phyloP scores from a whole-genome alignment of 1,140 invertebrate genomes.

The Hypsibius dujardini region DNA sequence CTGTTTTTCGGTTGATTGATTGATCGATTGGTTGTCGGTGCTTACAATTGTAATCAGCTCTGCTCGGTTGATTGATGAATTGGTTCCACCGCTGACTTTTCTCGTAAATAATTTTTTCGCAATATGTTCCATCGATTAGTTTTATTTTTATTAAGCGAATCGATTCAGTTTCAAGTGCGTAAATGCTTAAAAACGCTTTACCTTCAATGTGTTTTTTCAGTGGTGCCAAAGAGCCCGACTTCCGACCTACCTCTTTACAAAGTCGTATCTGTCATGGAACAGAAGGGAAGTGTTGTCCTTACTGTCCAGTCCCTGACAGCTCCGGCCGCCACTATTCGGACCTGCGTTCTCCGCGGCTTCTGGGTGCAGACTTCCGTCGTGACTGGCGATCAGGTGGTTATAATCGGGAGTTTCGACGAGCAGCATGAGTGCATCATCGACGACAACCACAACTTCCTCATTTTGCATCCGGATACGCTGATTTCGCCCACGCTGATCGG shows the following conservation, averaged over 20 bases:
- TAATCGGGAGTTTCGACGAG: constrained; percentile 5
- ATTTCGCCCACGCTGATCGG: constrained; percentile 4
- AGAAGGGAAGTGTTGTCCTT: background rate
- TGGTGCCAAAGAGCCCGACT: constrained; percentile 1
- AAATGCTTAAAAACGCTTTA: too few relatives aligned
- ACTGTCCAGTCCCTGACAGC: background rate
- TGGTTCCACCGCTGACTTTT: too few relatives aligned
- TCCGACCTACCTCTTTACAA: constrained; percentile 1
- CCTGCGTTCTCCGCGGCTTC: background rate
- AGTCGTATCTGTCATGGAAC: background rate
- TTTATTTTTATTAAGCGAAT: too few relatives aligned
- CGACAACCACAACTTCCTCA: background rate
- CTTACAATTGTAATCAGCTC: too few relatives aligned
- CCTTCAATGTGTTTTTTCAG: too few relatives aligned
- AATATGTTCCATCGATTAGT: too few relatives aligned
- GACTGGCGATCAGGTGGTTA: background rate
- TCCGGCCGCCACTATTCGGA: background rate
- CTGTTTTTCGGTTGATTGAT: too few relatives aligned
- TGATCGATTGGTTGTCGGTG: too few relatives aligned
- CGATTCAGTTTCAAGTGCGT: too few relatives aligned
- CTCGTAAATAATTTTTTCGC: too few relatives aligned
- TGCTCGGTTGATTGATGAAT: too few relatives aligned
- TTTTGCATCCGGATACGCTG: background rate
- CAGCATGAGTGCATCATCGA: background rate
- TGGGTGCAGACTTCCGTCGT: background rate